Conservation (phyloP, 2,797 vertebrate genomes). For the Austrolebias charrua region DNA sequence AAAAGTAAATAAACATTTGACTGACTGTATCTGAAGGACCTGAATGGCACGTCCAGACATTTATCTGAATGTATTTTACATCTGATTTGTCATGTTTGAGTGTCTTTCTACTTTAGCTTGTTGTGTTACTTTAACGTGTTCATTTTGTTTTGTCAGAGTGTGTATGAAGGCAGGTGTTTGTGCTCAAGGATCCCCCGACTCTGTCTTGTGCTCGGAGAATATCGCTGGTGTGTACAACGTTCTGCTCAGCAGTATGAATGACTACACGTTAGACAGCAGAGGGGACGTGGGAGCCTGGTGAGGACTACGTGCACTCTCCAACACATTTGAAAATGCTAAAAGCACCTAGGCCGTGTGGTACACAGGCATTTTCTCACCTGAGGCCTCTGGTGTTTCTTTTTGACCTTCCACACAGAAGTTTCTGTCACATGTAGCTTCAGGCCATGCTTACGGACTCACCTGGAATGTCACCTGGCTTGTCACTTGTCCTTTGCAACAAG, state of each 20-base stretch:
- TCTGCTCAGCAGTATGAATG: constrained; percentile 81
- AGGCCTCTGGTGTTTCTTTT: constrained; percentile 28
- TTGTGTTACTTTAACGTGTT: neutral
- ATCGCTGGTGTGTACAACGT: constrained; percentile 76
- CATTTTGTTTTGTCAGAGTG: constrained; percentile 74
- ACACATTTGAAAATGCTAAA: neutral
- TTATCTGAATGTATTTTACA: neutral
- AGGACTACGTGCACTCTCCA: constrained; percentile 32
- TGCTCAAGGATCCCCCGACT: constrained; percentile 71
- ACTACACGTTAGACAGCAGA: constrained; percentile 92
- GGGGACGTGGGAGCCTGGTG: constrained; percentile 93
- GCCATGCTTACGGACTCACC: constrained; percentile 57
- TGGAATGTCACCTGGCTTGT: constrained; percentile 74
- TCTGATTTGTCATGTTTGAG: neutral
- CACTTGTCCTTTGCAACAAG: constrained; percentile 38
- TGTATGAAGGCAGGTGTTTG: constrained; percentile 83
- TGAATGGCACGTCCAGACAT: constrained; percentile 50
- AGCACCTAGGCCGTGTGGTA: neutral
- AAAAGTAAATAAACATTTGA: constrained; percentile 48
- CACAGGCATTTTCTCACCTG: constrained; percentile 9
- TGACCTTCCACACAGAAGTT: constrained; percentile 38
- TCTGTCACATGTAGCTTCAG: constrained; percentile 55
- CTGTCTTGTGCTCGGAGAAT: constrained; percentile 82
- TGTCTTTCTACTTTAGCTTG: neutral
- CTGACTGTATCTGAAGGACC: constrained; percentile 63